Base-by-base conservation (phyloP, 2,888 invertebrate genomes). In the Rhamphomyia laevipes region DNA sequence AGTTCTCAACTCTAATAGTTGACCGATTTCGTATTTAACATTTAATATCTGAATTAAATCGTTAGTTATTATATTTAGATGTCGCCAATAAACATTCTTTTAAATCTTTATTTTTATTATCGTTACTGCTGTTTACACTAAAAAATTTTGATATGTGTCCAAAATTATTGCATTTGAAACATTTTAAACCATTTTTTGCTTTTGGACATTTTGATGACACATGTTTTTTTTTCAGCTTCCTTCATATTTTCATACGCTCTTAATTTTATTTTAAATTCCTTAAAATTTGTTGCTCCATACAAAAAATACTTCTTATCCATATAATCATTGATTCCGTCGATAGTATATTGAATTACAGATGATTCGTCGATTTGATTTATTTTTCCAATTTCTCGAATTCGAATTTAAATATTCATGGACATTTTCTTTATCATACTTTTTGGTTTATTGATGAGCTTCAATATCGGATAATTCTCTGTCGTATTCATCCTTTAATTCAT, bases 91-190 rank as follows among this genome's bases (percentile, higher is more conserved):
- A 4, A 15, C 13, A 35, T 13, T 35, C 7, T 35, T 35, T 35
- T 13, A 3, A 13, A 4, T 6, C 4, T 35, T 35, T n/a, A 35
- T n/a, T 6, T 35, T 35, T 35, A 4, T 13, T n/a, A 35, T 35
- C n/a, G 7, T 35, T 6, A 4, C 7, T 35, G 4, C 15, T 15
- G 4, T 35, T 35, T 35, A 6, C 35, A n/a, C n/a, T 13, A n/a
- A 13, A 42, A n/a, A 21, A 7, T 12, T 4, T 21, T 12, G 27
- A 15, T 7, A 47, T 51, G 41, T 46, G 45, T 7, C 51, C 48
- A 30, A 48, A 51, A 11, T 48, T 12, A 23, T 51, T 51, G 27
- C 51, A 51, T 43, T 48, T 48, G 16, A 51, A 51, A 43, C 48
- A 51, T 16, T 43, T 48, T 21, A 37, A 31, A 13, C 48, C 51